Evolutionary conservation across 2,113 vertebrate genomes (phyloP).

Genomic region (Tragelaphus strepsiceros): DNA sequence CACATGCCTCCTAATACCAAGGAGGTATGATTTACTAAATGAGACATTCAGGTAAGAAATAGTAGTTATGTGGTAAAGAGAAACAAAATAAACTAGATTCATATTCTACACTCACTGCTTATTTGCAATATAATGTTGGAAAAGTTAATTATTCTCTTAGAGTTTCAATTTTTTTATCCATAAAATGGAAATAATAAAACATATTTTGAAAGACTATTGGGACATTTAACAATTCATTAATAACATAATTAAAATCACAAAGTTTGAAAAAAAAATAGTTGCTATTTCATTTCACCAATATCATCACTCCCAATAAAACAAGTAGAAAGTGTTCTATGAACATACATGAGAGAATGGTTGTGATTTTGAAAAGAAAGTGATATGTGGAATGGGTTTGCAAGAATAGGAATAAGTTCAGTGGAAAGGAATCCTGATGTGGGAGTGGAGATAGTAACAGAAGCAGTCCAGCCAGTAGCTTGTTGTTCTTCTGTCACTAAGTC

Average conservation of each 20-base stretch:
- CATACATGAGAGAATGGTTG: not conserved
- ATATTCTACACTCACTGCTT: not conserved
- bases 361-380: not conserved
- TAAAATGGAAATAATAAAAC: not conserved
- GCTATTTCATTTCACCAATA: not conserved
- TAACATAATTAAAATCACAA: not conserved
- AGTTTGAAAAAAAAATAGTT: not conserved
- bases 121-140: not conserved
- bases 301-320: not conserved
- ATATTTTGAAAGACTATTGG: not conserved
- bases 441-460: not conserved
- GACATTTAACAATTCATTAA: not conserved
- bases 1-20: not conserved
- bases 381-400: not conserved
- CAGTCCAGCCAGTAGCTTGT: not conserved
- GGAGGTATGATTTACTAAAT: not conserved
- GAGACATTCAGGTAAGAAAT: not conserved
- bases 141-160: not conserved
- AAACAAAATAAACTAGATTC: not conserved
- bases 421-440: not conserved
- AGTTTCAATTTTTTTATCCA: not conserved
- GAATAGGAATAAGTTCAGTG: not conserved
- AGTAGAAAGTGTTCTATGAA: not conserved
- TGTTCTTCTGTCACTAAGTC: not conserved
- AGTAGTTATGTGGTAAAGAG: not conserved